Conservation (phyloP, 2,113 vertebrate genomes). For the Paradoxurus hermaphroditus region DNA sequence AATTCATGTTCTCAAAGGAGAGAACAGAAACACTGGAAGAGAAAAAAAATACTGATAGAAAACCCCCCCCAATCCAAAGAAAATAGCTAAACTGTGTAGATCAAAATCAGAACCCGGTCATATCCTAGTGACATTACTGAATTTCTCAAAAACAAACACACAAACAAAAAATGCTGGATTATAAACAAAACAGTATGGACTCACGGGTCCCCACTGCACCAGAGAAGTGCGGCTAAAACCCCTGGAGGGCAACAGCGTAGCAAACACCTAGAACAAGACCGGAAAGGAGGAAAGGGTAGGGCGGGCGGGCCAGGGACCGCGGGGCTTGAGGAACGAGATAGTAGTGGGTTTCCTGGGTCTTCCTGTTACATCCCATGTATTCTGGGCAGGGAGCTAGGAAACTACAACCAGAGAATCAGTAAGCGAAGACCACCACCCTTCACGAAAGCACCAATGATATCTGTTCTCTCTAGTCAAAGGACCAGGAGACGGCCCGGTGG, state of each 20-base stretch:
- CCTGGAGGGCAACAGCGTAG: not conserved
- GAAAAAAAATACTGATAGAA: not conserved
- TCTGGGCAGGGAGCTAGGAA: not conserved
- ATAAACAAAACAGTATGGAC: not conserved
- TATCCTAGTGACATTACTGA: not conserved
- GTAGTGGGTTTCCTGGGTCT: not conserved
- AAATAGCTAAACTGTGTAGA: not conserved
- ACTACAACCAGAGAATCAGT: not conserved
- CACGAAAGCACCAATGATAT: not conserved
- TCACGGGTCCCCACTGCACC: not conserved
- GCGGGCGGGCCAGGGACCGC: not conserved
- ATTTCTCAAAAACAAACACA: not conserved
- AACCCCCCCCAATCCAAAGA: not conserved
- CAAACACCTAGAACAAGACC: not conserved
- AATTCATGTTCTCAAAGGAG: not conserved
- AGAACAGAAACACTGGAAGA: not conserved
- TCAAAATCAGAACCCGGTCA: not conserved
- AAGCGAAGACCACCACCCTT: not conserved
- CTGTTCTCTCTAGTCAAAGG: not conserved
- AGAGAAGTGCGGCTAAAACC: not conserved
- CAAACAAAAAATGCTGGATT: not conserved
- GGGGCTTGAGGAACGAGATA: not conserved
- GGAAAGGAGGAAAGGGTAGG: not conserved
- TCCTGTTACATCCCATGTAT: not conserved
- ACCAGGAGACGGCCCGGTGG: not conserved